Percentiles rank a stretch among this genome's conserved stretches.
Conservation (phyloP, 2,888 invertebrate genomes). For the Boloria selene region DNA sequence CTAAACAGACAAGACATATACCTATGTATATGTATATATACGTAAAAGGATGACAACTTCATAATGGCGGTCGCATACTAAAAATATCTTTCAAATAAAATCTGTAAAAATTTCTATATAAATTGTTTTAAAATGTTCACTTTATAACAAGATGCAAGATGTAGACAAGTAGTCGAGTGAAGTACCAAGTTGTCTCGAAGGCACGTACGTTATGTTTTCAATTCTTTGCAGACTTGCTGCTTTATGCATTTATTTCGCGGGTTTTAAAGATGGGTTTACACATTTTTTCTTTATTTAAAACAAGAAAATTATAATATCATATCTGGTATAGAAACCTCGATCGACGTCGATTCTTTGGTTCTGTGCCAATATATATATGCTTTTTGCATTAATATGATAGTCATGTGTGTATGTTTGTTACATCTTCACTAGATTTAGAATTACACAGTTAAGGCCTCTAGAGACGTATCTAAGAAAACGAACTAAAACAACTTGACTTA, state of each 20-base stretch:
- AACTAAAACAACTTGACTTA: too few species aligned
- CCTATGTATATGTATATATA: too few species aligned
- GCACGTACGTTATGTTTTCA: slow-evolving; percentile 42
- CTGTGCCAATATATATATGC: too few species aligned
- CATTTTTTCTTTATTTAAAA: neutral
- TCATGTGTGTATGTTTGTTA: too few species aligned
- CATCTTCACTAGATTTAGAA: too few species aligned
- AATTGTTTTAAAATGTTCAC: slow-evolving; percentile 29
- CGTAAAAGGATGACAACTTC: too few species aligned
- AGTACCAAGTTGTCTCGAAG: slow-evolving; percentile 36
- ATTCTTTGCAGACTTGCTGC: slow-evolving; percentile 38
- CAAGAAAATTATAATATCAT: neutral
- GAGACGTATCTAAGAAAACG: too few species aligned
- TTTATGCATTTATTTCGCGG: slow-evolving; percentile 31
- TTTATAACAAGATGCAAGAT: slow-evolving; percentile 35
- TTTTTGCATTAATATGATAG: too few species aligned
- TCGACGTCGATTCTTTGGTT: too few species aligned
- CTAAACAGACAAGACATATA: too few species aligned
- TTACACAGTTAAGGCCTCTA: too few species aligned
- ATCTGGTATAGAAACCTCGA: too few species aligned
- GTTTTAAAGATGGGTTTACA: slow-evolving; percentile 24
- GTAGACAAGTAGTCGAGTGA: slow-evolving; percentile 41
- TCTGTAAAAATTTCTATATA: slow-evolving; percentile 10
- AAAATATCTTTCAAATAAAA: slow-evolving; percentile 7
- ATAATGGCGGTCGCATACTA: neutral